Base-by-base conservation (phyloP, 2,888 invertebrate genomes). In the Allophyes oxyacanthae region DNA sequence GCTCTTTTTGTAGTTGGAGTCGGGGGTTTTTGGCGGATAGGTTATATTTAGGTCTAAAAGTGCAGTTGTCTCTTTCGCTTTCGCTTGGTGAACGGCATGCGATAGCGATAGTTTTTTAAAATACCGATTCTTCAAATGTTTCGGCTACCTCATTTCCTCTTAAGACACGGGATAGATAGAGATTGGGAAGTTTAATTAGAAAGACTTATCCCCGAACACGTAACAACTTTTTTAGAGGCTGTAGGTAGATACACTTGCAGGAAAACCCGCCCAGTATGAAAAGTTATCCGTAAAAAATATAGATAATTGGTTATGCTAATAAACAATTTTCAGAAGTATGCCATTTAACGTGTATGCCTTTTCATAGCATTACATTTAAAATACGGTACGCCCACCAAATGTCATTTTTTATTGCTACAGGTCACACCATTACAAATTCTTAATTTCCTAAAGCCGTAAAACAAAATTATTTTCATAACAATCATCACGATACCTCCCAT, bases 401-500 rank as follows among this genome's bases (percentile, higher is more conserved):
- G 38, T 10, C 9, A 13, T 30, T 49, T 60, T 70, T 68, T 63
- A 72, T 58, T 52, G 38, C 44, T 34, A n/a, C 48, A 65, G 50
- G 59, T 60, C 55, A 49, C 57, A 58, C 11, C 41, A 63, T 75
- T 60, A 69, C 56, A 59, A 65, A 65, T 72, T 65, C 69, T 55
- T 69, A 72, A 74, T 74, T 72, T 74, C 70, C 76, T 66, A 32
- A 42, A 54, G 45, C 30, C 58, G 42, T 76, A 62, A 66, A 72
- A 55, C 13, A 34, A 53, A 72, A 62, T 66, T 54, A 65, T 72
- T 72, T 65, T 59, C 37, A 38, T 66, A 62, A 72, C 7, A 2
- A 20, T 66, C 65, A 59, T 56, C 28, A 38, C 13, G 46, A 32
- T 57, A 14, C 53, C 50, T 9, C 40, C 41, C 14, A 53, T 55